Evolutionary conservation across 2,113 vertebrate species (phyloP), one percentile per base, ranked within the genome.

Genomic region (Chaetura pelagica): DNA sequence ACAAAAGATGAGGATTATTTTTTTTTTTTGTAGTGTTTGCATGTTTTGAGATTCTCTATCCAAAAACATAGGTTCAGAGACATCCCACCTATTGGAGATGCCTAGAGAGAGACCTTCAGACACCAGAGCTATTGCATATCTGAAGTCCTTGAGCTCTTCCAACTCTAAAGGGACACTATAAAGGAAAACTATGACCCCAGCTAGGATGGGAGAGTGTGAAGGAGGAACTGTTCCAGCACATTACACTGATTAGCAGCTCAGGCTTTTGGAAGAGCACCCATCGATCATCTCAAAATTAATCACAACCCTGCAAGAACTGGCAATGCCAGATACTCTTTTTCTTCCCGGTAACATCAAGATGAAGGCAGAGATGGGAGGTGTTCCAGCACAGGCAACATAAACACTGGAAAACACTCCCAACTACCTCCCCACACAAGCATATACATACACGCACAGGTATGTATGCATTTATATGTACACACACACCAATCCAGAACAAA

Each of bases 261-360:
- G 29, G 75, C 23, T 77, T 94, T 85, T 88, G 82, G 55, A 94
- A 92, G 6, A 71, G 34, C 52, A 78, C 29, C 0, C 52, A 78
- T 26, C 0, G 5, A 79, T 85, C 34, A 42, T 42, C 51, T 88
- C 44, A 71, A 87, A 34, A 84, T 88, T 51, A 83, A 90, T 74
- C 55, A 79, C 21, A 86, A 85, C 9, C 3, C 32, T 91, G 55
- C 40, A 93, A 90, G 62, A 93, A 66, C 20, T 18, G 84, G 38
- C 63, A 73, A 62, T 55, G 76, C 63, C 75, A 89, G 38, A 34
- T 77, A 76, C 74, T 42, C 26, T 93, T 84, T 78, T 82, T 69
- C 76, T 84, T 74, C 74, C 54, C 44, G 79, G 77, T 51, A 92
- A 92, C 62, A 75, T 52, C 35, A 68, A 87, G 91, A 75, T 29